Conservation (phyloP, 2,113 vertebrate species). For the Xiphorhynchus elegans region DNA sequence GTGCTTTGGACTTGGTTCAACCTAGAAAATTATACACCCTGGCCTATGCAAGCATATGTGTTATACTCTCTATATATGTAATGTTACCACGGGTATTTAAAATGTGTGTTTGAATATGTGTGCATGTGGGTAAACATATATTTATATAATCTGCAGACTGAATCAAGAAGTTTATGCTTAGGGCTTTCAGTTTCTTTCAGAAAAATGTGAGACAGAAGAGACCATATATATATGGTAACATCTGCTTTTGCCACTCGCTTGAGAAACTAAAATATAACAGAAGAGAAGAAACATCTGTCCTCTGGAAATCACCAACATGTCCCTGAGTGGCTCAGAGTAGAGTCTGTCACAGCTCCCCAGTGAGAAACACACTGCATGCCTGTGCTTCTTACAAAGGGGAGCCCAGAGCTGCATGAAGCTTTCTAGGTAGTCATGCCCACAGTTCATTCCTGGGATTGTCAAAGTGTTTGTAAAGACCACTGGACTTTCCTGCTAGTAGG, state of each 20-base stretch:
- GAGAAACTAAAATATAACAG: neutral
- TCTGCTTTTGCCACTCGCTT: neutral
- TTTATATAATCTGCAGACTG: neutral
- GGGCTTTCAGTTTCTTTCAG: neutral
- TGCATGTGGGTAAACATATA: neutral
- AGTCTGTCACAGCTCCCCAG: neutral
- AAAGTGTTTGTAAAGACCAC: neutral
- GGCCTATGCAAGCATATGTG: neutral
- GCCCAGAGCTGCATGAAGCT: neutral
- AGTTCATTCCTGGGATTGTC: accelerated
- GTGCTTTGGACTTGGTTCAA: too few relatives aligned
- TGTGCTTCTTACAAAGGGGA: too few relatives aligned
- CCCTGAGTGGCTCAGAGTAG: neutral
- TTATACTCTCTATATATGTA: neutral
- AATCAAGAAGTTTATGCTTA: neutral
- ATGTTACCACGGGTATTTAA: neutral
- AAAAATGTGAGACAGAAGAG: neutral
- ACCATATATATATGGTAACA: neutral
- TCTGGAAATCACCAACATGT: neutral
- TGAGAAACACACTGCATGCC: neutral
- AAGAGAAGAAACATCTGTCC: neutral
- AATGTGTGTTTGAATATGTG: accelerated
- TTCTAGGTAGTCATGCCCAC: neutral
- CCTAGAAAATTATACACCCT: neutral
- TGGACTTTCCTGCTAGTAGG: neutral